Conservation (phyloP, 1,140 invertebrate genomes). For the Cydia amplana region DNA sequence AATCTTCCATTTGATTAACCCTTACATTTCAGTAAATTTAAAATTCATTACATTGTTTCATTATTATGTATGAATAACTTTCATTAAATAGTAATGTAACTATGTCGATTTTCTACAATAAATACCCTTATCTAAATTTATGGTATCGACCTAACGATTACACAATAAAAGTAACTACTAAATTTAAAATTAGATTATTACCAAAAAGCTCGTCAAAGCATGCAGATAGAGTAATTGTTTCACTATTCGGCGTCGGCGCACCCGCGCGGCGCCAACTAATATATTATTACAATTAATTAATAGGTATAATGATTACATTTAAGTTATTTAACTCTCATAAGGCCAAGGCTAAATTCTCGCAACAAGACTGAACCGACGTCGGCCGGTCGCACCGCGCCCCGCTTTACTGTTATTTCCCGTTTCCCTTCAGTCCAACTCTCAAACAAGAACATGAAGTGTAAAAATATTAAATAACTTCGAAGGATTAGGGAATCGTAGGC, state of each 20-base stretch:
- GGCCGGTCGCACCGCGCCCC: conserved; percentile 63
- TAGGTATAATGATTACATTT: conserved; percentile 70
- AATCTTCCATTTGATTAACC: conserved; percentile 73
- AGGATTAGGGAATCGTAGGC: conserved; percentile 52
- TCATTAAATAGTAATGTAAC: conserved; percentile 74
- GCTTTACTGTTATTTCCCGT: conserved; percentile 32
- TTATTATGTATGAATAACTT: conserved; percentile 76
- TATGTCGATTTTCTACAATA: conserved; percentile 75
- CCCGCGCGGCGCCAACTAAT: conserved; percentile 56
- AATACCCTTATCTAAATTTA: conserved; percentile 78
- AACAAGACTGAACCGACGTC: conserved; percentile 70
- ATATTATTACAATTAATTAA: conserved; percentile 61
- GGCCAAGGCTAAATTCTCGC: conserved; percentile 80
- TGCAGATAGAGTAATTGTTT: conserved; percentile 76
- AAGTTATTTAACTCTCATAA: conserved; percentile 77
- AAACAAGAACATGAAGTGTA: conserved; percentile 41
- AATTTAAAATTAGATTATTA: conserved; percentile 78
- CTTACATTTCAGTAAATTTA: conserved; percentile 68
- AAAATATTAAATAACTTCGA: conserved; percentile 32
- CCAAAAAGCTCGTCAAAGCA: conserved; percentile 79
- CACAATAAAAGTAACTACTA: conserved; percentile 77
- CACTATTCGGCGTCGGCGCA: conserved; percentile 72
- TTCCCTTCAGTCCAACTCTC: conserved; percentile 38
- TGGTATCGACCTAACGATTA: conserved; percentile 76
- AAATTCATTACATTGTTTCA: conserved; percentile 70